phyloP scores from a whole-genome alignment of 2,113 vertebrate species.

The Pavo muticus region DNA sequence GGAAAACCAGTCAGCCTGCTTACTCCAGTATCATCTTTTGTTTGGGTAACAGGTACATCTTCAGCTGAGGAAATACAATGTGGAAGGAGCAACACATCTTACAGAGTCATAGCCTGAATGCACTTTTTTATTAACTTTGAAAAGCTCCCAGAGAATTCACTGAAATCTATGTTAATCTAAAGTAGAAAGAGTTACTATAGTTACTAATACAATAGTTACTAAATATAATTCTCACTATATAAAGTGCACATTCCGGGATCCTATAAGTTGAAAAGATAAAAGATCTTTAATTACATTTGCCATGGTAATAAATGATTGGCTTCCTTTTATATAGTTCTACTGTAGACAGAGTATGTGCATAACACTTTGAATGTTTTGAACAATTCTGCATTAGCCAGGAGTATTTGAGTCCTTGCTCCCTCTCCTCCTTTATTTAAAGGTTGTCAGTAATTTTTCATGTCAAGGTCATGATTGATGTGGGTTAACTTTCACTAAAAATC shows the following conservation, averaged over 20 bases:
- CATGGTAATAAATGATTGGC: slow-evolving; percentile 40
- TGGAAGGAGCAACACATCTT: not conserved
- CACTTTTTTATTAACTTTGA: not conserved
- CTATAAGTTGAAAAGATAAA: slow-evolving; percentile 54
- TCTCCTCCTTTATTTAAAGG: slow-evolving; percentile 59
- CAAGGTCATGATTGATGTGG: slow-evolving; percentile 67
- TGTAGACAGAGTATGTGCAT: not conserved
- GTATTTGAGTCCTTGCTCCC: slow-evolving; percentile 4
- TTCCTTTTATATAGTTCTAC: slow-evolving; percentile 33
- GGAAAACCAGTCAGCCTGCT: slow-evolving; percentile 8
- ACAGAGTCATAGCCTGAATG: not conserved
- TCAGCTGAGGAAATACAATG: not conserved
- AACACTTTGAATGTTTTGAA: slow-evolving; percentile 54
- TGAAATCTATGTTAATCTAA: slow-evolving; percentile 47
- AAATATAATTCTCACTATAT: slow-evolving; percentile 53
- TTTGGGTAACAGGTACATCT: not conserved
- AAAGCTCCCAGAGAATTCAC: slow-evolving; percentile 40
- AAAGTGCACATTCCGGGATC: slow-evolving; percentile 30
- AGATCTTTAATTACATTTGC: slow-evolving; percentile 69
- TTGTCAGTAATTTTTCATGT: slow-evolving; percentile 68
- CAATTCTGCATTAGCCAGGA: slow-evolving; percentile 11
- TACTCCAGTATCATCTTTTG: not conserved
- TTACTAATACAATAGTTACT: slow-evolving; percentile 59
- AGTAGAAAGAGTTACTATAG: slow-evolving; percentile 64
- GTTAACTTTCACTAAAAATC: slow-evolving; percentile 71